Base-by-base conservation (phyloP, 2,113 vertebrate genomes). In the Grammomys surdaster region DNA sequence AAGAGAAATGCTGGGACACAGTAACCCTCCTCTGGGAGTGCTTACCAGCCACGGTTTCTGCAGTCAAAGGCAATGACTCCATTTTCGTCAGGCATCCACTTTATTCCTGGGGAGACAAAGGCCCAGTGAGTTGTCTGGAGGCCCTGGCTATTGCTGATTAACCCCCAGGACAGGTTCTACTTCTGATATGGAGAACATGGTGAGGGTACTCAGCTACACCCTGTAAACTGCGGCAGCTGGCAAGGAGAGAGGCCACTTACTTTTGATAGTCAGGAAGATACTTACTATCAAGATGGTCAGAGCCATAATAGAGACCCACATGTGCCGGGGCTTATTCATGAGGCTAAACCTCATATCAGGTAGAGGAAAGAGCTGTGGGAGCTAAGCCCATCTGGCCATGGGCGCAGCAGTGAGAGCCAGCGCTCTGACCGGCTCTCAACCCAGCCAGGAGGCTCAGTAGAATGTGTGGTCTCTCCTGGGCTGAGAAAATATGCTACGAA, bases 61-160 rank as follows among this genome's bases (percentile, higher is more conserved):
- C 99, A 99, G 97, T 99, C 99, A 0, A 99, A 99, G 20, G 99
- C 98, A 90, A 99, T 99, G 36, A 99, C 99, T n/a, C 99, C 99
- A 0, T 99, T 99, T 97, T 99, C 99, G 97, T 99, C 99, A 69
- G 99, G 99, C 9, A 98, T 98, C 99, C 99, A 99, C 89, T 99
- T 99, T 97, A 99, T 99, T 58, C 99, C 99, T 99, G 97, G 40
- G 93, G 88, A 90, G 60, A 95, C 88, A 48, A 97, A 95, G n/a
- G 7, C 67, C 78, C 54, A 1, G 0, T 0, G 67, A 87, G 87
- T 46, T 70, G 17, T 19, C 76, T 46, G 54, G 87, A 51, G 54
- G 14, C 11, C 28, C 8, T 0, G 46, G 10, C 48, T 91, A 16
- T 7, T 58, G n/a, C 54, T 80, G 46, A 46, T 28, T 51, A 33